Evolutionary conservation across 2,888 invertebrate species (phyloP).

Genomic region (Ornithoptera alexandrae): DNA sequence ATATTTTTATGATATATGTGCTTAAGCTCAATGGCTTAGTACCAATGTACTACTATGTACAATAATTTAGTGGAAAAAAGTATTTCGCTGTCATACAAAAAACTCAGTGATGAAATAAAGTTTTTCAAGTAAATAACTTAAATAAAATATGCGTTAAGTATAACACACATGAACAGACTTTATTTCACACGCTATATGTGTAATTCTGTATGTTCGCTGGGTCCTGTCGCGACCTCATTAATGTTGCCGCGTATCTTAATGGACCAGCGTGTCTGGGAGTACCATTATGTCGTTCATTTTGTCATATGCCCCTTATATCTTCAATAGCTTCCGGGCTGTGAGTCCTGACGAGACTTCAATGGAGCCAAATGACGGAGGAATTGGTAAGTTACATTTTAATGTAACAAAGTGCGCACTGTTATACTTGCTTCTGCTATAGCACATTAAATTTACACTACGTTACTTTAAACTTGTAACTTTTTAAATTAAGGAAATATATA

Average conservation of each 20-base stretch:
- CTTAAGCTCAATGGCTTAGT: no score
- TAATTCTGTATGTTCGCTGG: not conserved
- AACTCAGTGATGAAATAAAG: no score
- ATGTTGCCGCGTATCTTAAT: constrained; percentile 27
- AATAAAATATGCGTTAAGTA: no score
- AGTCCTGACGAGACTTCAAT: constrained; percentile 23
- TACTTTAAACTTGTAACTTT: no score
- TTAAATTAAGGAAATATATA: no score
- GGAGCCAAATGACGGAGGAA: constrained; percentile 13
- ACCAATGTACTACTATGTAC: no score
- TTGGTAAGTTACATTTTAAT: constrained; percentile 15
- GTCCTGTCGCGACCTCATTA: constrained; percentile 18
- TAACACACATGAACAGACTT: not conserved
- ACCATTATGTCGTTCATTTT: constrained; percentile 28
- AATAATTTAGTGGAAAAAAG: not conserved
- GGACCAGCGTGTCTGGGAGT: constrained; percentile 22
- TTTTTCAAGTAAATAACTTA: no score
- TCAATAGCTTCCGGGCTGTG: constrained; percentile 22
- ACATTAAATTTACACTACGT: no score
- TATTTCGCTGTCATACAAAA: no score
- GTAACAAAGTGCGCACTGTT: constrained; percentile 5
- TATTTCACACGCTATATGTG: constrained; percentile 1
- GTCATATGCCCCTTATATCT: constrained; percentile 24
- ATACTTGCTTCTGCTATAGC: no score
- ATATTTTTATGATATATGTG: no score